Evolutionary conservation across 2,797 vertebrate genomes (phyloP), one percentile per base, ranked within the genome.

Genomic region (Cynodonichthys magdalenae): DNA sequence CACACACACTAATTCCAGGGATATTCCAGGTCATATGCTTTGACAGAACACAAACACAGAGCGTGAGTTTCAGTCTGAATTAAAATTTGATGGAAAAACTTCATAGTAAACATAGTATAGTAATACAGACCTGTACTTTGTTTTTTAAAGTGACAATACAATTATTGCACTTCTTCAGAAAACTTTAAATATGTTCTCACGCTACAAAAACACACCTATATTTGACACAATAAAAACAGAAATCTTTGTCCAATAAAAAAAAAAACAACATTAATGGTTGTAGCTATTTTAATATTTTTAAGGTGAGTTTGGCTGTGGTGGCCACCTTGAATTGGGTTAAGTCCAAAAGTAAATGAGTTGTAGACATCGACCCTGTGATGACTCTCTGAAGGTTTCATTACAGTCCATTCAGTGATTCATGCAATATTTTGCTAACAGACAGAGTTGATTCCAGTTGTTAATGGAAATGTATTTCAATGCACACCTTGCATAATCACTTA

Each of bases 11-110:
- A 27, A 53, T 18, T 20, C 27, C 44, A 66, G 44, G 48, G 14
- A 52, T 51, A 49, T 39, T 71, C 17, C 34, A 71, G 17, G 24
- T 57, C 68, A 74, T 15, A n/a, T 42, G 46, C 49, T 34, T 52
- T 50, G 18, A 63, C 15, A 56, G 5, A 12, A 50, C 45, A 59
- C 29, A 36, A 8, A 20, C 11, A 28, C 14, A 6, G 9, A 34
- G 31, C 11, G 12, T 11, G 18, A 47, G 6, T 34, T 11, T 14
- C 31, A 27, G 55, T 45, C 42, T 18, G 48, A 54, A 27, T 20
- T 5, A 20, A 8, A 17, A 15, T n/a, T 20, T 15, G 1, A 7
- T 47, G 15, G 24, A 24, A 60, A 27, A 1, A 28, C 9, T 27
- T 34, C 4, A 34, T 9, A 7, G 7, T 34, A 34, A 34, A 9